phyloP scores from a whole-genome alignment of 2,797 vertebrate species.

The Heterohyrax brucei region DNA sequence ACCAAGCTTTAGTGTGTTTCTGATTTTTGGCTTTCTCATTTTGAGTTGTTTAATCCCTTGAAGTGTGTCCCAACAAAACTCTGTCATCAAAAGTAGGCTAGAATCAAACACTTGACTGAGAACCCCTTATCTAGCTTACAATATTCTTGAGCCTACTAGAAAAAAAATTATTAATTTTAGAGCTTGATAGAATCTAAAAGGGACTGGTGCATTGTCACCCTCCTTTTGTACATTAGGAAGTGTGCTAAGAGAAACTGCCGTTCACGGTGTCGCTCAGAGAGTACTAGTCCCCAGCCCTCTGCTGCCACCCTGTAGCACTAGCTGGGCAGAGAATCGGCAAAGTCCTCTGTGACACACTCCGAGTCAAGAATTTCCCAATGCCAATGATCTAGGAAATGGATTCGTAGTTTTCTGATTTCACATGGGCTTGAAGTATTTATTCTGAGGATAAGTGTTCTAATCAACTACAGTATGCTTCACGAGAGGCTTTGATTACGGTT shows the following conservation, averaged over 20 bases:
- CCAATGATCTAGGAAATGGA: constrained; percentile 42
- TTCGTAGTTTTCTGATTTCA: constrained; percentile 32
- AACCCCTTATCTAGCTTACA: neutral
- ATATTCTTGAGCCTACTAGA: neutral
- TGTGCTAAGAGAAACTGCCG: neutral
- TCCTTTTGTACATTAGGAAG: constrained; percentile 1
- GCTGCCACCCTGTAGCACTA: neutral
- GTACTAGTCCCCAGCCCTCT: neutral
- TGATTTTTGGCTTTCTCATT: constrained; percentile 38
- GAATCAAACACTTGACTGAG: constrained; percentile 39
- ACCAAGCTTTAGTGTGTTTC: neutral
- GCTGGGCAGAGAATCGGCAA: neutral
- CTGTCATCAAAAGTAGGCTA: constrained; percentile 6
- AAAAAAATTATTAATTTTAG: neutral
- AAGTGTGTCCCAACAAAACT: neutral
- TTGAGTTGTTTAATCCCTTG: neutral
- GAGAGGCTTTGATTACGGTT: constrained; percentile 59
- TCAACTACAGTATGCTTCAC: neutral
- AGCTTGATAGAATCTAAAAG: neutral
- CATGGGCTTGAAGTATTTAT: constrained; percentile 1
- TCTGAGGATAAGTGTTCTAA: constrained; percentile 43
- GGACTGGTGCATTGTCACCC: neutral
- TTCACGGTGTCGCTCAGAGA: neutral
- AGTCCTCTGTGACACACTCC: constrained; percentile 4
- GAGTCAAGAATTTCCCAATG: constrained; percentile 24